Evolutionary conservation across 2,888 invertebrate species (phyloP).

Genomic region (Trichopoda pennipes): DNA sequence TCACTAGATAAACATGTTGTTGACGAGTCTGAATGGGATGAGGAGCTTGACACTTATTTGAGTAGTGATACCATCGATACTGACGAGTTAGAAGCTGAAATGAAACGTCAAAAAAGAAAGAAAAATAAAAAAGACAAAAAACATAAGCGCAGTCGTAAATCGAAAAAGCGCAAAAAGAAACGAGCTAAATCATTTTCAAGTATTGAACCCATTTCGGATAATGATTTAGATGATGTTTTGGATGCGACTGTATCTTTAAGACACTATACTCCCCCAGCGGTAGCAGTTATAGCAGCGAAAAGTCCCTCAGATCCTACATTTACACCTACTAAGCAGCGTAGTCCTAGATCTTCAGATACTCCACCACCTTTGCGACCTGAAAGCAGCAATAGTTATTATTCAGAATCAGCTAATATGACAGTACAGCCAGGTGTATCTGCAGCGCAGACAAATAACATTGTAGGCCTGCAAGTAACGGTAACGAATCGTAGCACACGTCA

Average conservation of each 20-base stretch:
- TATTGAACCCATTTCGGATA: constrained; percentile 85
- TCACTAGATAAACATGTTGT: constrained; percentile 49
- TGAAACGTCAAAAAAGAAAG: constrained; percentile 83
- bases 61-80: constrained; percentile 77
- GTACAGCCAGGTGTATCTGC: constrained; percentile 29
- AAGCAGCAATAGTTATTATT: constrained; percentile 76
- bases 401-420: constrained; percentile 68
- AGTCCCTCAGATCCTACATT: constrained; percentile 74
- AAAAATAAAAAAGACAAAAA: constrained; percentile 82
- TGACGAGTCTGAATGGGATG: constrained; percentile 76
- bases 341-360: constrained; percentile 79
- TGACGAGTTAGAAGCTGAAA: constrained; percentile 82
- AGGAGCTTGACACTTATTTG: constrained; percentile 72
- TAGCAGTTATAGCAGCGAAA: constrained; percentile 65
- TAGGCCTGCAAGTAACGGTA: constrained; percentile 76
- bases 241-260: constrained; percentile 68
- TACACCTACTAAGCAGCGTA: constrained; percentile 77
- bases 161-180: constrained; percentile 85
- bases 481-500: constrained; percentile 76
- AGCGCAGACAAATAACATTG: constrained; percentile 64
- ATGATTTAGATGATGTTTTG: constrained; percentile 78
- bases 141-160: constrained; percentile 89
- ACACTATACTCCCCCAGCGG: constrained; percentile 79
- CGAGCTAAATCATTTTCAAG: constrained; percentile 87
- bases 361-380: constrained; percentile 78